These are phyloP conservation scores for Palythoa grandis DNA, from an alignment of 92 coral and sea anemone species.

Conservation along the genomic window DNA sequence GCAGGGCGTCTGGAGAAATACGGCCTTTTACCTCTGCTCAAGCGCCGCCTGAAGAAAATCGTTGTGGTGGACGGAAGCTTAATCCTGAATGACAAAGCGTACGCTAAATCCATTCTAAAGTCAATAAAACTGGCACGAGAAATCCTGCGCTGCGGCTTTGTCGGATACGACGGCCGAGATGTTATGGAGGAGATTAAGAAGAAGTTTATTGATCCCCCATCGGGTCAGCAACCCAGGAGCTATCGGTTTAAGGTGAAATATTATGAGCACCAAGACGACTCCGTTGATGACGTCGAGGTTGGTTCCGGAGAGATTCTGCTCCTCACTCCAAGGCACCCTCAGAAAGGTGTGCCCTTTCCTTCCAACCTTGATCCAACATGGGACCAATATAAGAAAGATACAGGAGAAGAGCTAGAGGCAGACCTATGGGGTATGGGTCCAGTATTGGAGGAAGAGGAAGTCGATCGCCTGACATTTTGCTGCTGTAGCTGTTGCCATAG, in stretches of 20 bases:
- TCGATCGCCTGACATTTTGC: constrained; percentile 86
- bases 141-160: constrained; percentile 72
- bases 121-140: constrained; percentile 80
- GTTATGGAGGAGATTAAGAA: constrained; percentile 76
- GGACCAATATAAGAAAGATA: constrained; percentile 74
- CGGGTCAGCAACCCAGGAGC: constrained; percentile 72
- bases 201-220: constrained; percentile 58
- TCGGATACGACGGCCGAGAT: constrained; percentile 80
- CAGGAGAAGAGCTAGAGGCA: constrained; percentile 69
- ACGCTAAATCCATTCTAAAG: constrained; percentile 63
- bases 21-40: constrained; percentile 76
- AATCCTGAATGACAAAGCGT: constrained; percentile 57
- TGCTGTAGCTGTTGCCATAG: constrained; percentile 91
- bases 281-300: constrained; percentile 46
- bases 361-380: constrained; percentile 69
- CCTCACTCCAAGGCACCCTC: constrained; percentile 83
- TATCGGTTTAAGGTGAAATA: constrained; percentile 84
- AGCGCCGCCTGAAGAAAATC: constrained; percentile 73
- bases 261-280: constrained; percentile 53
- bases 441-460: constrained; percentile 70
- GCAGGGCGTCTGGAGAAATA: constrained; percentile 90
- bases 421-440: constrained; percentile 84
- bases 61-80: constrained; percentile 83
- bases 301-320: constrained; percentile 81
- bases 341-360: constrained; percentile 64